These are phyloP conservation scores for Aphelenchoides fujianensis DNA, from an alignment of 1,140 invertebrate genomes.

Conservation along the genomic window DNA sequence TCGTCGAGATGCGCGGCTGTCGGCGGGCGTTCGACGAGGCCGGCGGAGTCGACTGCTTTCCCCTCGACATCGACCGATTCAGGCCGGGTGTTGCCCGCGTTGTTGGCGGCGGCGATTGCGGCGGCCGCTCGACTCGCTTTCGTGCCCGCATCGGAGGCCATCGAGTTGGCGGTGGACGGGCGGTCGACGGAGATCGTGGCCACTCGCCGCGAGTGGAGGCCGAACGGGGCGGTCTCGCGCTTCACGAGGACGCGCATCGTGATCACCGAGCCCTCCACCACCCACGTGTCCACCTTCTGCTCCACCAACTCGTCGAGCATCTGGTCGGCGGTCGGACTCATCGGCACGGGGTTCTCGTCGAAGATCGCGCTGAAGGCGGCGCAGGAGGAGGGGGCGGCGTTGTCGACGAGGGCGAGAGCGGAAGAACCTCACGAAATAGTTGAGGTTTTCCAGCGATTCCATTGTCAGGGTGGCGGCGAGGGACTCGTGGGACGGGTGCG, in stretches of 20 bases:
- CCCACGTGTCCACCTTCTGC: slow-evolving; percentile 25
- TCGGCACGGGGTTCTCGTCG: background rate
- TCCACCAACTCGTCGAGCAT: slow-evolving; percentile 23
- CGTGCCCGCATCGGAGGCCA: background rate
- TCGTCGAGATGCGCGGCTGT: background rate
- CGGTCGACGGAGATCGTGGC: slow-evolving; percentile 29
- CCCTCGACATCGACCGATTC: background rate
- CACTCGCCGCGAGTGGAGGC: slow-evolving; percentile 23
- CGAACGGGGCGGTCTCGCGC: background rate
- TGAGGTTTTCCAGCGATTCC: background rate
- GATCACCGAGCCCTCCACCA: slow-evolving; percentile 21
- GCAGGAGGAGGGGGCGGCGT: background rate
- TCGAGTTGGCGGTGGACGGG: slow-evolving; percentile 5
- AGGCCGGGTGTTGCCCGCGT: background rate
- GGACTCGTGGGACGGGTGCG: background rate
- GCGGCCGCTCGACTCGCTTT: slow-evolving; percentile 11
- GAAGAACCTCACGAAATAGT: slow-evolving; percentile 5
- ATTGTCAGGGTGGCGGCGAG: background rate
- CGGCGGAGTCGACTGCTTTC: background rate
- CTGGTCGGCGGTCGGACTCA: background rate
- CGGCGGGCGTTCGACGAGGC: background rate
- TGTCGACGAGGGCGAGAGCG: background rate
- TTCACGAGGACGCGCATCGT: slow-evolving; percentile 17
- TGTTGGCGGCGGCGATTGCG: background rate
- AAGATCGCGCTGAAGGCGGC: background rate